Evolutionary conservation across 2,888 invertebrate species (phyloP), one percentile per base, ranked within the genome.

Genomic region (Troides helena): DNA sequence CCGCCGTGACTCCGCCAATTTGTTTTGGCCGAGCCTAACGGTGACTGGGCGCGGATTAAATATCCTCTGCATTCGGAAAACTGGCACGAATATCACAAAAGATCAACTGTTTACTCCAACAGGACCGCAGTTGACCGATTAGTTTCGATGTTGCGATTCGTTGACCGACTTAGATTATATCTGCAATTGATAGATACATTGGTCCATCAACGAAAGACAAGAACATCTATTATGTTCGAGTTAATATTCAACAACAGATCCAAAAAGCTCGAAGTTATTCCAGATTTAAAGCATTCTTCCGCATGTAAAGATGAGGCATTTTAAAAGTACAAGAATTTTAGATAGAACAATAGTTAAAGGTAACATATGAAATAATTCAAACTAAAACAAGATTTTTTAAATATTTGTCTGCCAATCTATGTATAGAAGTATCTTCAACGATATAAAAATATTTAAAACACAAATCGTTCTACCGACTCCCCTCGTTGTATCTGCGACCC

Each of bases 1-100:
- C 78, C 80, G 39, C 80, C 81, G 81, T 82, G 82, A 82, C 80
- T 79, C 71, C 74, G 74, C 70, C 78, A 79, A 80, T 80, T 82
- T 81, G 76, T 77, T 80, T 81, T 77, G 77, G 77, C 75, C 74
- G 78, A 74, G 75, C 76, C 71, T 79, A 79, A 80, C 78, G 78
- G 81, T 77, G 61, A 59, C 61, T 36, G 68, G 39, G 60, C 68
- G 69, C 50, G 76, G 39, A 76, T 77, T 77, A 74, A 80, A 80
- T 77, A 78, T 78, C 73, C 68, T 72, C 73, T 67, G 39, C 57
- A 50, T 69, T 72, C 68, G 72, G 72, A 70, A 71, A 73, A 71
- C 72, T 71, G 71, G 57, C 66, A 68, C 62, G 64, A 53, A 43
- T 74, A 74, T 74, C 72, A 74, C 75, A 73, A 72, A 60, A 68